These are phyloP conservation scores for Selene dorsalis DNA, from an alignment of 2,797 vertebrate species.

Conservation along the genomic window DNA sequence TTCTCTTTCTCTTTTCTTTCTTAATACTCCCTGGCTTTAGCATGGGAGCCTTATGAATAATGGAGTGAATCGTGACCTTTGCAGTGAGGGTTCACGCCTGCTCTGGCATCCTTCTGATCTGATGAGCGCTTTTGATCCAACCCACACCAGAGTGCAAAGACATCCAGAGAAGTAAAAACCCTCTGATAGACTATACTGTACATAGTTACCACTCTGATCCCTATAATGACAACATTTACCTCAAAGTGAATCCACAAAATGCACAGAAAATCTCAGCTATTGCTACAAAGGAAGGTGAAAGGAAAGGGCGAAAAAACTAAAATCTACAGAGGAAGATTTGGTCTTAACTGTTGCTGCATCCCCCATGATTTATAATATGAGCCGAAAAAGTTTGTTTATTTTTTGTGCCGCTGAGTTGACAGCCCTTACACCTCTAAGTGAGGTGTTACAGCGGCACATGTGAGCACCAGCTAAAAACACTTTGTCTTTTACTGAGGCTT, in stretches of 20 bases:
- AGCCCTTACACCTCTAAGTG: slow-evolving; percentile 48
- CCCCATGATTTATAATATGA: slow-evolving; percentile 5
- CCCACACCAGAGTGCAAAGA: slow-evolving; percentile 57
- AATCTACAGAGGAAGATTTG: slow-evolving; percentile 26
- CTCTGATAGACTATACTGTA: slow-evolving; percentile 51
- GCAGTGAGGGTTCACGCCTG: slow-evolving; percentile 72
- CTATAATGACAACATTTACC: slow-evolving; percentile 60
- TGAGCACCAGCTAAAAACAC: slow-evolving; percentile 50
- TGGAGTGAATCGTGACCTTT: slow-evolving; percentile 81
- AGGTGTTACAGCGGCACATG: slow-evolving; percentile 44
- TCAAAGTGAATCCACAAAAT: slow-evolving; percentile 53
- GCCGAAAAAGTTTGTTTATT: slow-evolving; percentile 43
- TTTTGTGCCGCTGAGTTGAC: slow-evolving; percentile 25
- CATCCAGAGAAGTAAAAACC: slow-evolving; percentile 36
- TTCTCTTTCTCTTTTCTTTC: slow-evolving; percentile 30
- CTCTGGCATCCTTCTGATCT: slow-evolving; percentile 69
- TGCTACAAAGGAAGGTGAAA: background rate
- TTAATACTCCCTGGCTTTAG: slow-evolving; percentile 57
- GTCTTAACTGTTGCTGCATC: slow-evolving; percentile 11
- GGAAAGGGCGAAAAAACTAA: background rate
- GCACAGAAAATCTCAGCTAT: background rate
- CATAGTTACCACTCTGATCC: slow-evolving; percentile 58
- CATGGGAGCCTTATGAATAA: slow-evolving; percentile 80
- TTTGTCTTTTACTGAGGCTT: slow-evolving; percentile 39
- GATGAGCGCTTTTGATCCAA: slow-evolving; percentile 77